Percentiles rank a stretch among this genome's conserved stretches.
These are phyloP conservation scores for Actinia tenebrosa DNA, from an alignment of 64 coral and sea anemone genomes.

Conservation along the genomic window DNA sequence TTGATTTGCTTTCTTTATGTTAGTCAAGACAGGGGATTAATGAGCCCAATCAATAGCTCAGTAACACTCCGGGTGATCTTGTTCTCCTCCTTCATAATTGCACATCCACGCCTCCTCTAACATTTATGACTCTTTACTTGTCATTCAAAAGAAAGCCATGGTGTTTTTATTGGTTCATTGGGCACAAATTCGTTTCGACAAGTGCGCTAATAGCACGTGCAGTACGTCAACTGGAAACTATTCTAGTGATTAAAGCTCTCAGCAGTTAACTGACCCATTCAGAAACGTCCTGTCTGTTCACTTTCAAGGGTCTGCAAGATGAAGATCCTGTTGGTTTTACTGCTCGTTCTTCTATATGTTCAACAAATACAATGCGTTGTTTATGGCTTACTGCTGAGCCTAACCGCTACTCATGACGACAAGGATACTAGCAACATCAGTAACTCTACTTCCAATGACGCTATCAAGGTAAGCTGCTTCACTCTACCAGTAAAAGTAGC, in stretches of 20 bases:
- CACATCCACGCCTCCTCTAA: constrained; percentile 56
- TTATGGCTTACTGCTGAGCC: constrained; percentile 11
- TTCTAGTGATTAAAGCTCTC: constrained; percentile 7
- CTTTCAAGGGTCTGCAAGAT: constrained; percentile 13
- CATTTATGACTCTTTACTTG: constrained; percentile 23
- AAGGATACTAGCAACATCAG: not conserved
- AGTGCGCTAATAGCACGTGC: constrained; percentile 14
- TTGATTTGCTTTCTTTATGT: constrained; percentile 20
- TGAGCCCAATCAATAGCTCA: constrained; percentile 67
- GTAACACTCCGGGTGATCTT: constrained; percentile 49
- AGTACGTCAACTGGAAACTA: constrained; percentile 10
- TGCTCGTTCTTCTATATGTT: not conserved
- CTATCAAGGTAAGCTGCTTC: not conserved
- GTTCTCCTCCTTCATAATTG: constrained; percentile 88
- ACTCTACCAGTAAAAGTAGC: not conserved
- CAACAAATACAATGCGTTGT: not conserved
- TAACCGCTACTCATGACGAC: not conserved
- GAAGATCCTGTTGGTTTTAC: not conserved
- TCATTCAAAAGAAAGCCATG: constrained; percentile 16
- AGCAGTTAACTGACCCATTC: not conserved
- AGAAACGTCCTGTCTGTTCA: not conserved
- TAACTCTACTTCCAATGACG: constrained; percentile 5
- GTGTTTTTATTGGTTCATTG: constrained; percentile 38
- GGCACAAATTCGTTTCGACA: constrained; percentile 11
- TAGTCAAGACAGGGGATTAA: constrained; percentile 32